Conservation (phyloP, 2,113 vertebrate genomes). For the Oryzias woworae region DNA sequence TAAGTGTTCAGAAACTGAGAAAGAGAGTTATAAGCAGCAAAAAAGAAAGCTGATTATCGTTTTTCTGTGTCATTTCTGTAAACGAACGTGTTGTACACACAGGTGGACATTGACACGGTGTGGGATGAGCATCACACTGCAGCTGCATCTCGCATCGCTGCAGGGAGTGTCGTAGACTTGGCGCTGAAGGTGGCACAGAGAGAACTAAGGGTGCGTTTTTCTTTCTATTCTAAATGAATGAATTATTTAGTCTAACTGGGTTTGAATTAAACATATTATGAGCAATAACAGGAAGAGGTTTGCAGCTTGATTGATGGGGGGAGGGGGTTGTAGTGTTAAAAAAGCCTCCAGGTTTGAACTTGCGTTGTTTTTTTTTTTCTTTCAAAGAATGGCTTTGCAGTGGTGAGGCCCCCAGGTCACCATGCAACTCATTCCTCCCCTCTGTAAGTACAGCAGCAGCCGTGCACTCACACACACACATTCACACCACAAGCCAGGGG, state of each 20-base stretch:
- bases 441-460: conserved; percentile 80
- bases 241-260: conserved; percentile 4
- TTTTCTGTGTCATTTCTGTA: background rate
- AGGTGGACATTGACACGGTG: conserved; percentile 94
- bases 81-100: conserved; percentile 24
- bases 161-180: conserved; percentile 87
- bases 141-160: conserved; percentile 87
- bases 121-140: conserved; percentile 95
- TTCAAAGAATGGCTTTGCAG: conserved; percentile 91
- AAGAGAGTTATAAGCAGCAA: background rate
- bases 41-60: background rate
- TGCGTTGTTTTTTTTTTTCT: conserved; percentile 9
- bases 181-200: conserved; percentile 88
- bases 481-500: conserved; percentile 50
- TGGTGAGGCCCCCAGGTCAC: conserved; percentile 91
- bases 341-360: conserved; percentile 20
- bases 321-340: background rate
- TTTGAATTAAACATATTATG: background rate
- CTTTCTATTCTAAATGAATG: conserved; percentile 3
- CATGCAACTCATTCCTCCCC: conserved; percentile 86
- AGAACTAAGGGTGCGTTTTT: conserved; percentile 84
- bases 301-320: no score
- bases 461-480: conserved; percentile 8
- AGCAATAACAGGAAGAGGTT: no score
- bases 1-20: no score